Base-by-base conservation (phyloP, 2,113 vertebrate genomes). In the Cranoglanis bouderius region DNA sequence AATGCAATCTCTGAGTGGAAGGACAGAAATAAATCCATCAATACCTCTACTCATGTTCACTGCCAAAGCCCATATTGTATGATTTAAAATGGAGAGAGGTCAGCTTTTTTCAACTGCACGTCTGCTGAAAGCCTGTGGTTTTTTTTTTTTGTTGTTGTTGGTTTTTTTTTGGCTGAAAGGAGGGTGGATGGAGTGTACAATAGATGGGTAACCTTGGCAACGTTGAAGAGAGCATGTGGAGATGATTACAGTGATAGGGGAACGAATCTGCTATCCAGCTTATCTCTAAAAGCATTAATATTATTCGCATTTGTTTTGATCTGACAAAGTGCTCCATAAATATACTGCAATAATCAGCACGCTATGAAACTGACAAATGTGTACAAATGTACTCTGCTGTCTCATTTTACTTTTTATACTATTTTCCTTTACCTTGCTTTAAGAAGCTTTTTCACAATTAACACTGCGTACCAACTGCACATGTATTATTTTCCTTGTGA, bases 161-260 rank as follows among this genome's bases (percentile, higher is more conserved):
- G 32, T 82, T 70, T 82, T 1, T 49, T 49, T 49, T 49, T 10
- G 46, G 84, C 82, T 72, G 65, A 82, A 51, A 92, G 72, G 3
- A 89, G 88, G 80, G 9, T 49, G 85, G 49, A 35, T 49, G 38
- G 88, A 55, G 57, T 35, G 38, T n/a, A 88, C 81, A 89, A 77
- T 88, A 57, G 18, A 21, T 40, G 46, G 46, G 92, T 95, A 91
- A 90, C 94, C 93, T 88, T 93, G 89, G 92, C 70, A 93, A 94
- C 89, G 1, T 61, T 2, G 84, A 70, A 81, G 12, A 55, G 81
- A 63, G 78, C 67, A 72, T 67, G 85, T 84, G 77, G 83, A 90
- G 89, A 93, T 90, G 92, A 94, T 93, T 92, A 89, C 88, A 85
- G 55, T 83, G 63, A 80, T 74, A 88, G 90, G 81, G 10, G 24